Evolutionary conservation across 2,113 vertebrate species (phyloP).

Genomic region (Cyanocitta stelleri): DNA sequence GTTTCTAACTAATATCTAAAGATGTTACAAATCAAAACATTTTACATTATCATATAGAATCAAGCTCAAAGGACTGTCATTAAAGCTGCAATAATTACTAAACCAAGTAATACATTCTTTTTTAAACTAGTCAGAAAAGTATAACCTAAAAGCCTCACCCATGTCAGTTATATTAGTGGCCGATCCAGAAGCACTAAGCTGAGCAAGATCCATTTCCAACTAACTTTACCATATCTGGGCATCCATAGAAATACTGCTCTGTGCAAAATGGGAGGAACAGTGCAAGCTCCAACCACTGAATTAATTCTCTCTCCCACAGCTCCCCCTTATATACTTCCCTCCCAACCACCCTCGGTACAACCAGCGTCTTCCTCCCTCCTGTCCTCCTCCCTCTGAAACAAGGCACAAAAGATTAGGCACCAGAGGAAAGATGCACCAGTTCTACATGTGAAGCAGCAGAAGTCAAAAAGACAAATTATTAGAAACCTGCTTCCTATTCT

Average conservation of each 20-base stretch:
- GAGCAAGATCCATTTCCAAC: neutral
- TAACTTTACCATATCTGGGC: slow-evolving; percentile 55
- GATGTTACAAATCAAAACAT: neutral
- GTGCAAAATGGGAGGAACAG: neutral
- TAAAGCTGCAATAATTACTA: neutral
- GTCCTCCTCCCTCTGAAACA: neutral
- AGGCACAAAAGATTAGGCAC: neutral
- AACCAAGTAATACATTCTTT: neutral
- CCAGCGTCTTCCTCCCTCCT: neutral
- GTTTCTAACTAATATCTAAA: neutral
- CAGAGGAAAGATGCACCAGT: neutral
- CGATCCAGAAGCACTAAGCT: neutral
- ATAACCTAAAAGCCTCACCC: slow-evolving; percentile 42
- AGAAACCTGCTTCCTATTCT: neutral
- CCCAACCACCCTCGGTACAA: neutral
- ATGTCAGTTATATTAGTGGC: neutral
- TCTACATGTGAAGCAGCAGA: neutral
- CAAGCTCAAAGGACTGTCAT: neutral
- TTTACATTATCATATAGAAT: neutral
- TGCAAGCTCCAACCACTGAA: neutral
- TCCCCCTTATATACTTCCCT: neutral
- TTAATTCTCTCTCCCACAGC: neutral
- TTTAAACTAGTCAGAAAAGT: neutral
- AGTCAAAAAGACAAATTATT: neutral
- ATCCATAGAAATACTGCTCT: neutral